Evolutionary conservation across 2,113 vertebrate genomes (phyloP).

Genomic region (Andinoacara biseriatus): DNA sequence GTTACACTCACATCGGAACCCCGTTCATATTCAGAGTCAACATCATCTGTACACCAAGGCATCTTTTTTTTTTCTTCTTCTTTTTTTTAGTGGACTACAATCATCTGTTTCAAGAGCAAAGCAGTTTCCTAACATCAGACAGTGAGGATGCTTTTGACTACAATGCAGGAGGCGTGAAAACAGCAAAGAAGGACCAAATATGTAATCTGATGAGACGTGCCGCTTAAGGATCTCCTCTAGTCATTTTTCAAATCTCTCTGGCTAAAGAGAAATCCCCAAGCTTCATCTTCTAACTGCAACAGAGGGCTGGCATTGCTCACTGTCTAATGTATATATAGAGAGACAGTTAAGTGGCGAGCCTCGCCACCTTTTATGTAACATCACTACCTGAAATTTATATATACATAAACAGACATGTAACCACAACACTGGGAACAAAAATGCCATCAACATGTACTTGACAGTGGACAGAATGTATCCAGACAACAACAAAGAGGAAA

Average conservation of each 20-base stretch:
- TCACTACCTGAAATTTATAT: constrained; percentile 45
- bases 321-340: constrained; percentile 40
- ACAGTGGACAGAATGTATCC: neutral
- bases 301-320: constrained; percentile 44
- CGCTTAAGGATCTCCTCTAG: neutral
- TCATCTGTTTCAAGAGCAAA: constrained; percentile 58
- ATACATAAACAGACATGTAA: constrained; percentile 20
- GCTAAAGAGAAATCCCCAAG: neutral
- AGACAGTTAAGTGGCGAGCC: constrained; percentile 1
- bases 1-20: constrained; percentile 39
- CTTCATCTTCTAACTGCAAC: constrained; percentile 7
- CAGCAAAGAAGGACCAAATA: neutral
- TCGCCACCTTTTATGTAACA: constrained; percentile 3
- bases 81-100: constrained; percentile 45
- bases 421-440: constrained; percentile 34
- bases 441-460: neutral
- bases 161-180: constrained; percentile 34
- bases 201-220: constrained; percentile 19
- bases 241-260: neutral
- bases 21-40: constrained; percentile 22
- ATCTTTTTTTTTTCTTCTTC: neutral
- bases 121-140: constrained; percentile 43
- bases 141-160: constrained; percentile 43
- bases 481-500: neutral
- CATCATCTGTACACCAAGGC: constrained; percentile 49